phyloP scores from a whole-genome alignment of 1,140 invertebrate genomes.

The Globodera ellingtonae region DNA sequence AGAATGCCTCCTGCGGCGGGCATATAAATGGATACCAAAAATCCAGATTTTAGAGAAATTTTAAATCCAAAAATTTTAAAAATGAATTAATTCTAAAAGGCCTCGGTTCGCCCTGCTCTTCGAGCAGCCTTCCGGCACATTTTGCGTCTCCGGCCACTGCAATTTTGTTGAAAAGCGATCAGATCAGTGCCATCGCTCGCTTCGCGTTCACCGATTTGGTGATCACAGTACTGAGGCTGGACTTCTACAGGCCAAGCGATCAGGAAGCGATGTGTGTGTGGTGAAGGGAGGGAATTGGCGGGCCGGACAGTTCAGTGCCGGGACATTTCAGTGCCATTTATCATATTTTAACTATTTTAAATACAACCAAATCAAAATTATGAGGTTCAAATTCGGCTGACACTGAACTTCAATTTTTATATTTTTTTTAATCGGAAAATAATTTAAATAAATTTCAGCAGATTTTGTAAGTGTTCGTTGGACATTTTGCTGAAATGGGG shows the following conservation, averaged over 20 bases:
- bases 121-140: not conserved
- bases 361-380: too few species aligned
- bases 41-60: too few species aligned
- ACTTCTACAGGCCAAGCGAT: conserved; percentile 30
- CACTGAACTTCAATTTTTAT: too few species aligned
- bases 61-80: too few species aligned
- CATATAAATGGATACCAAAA: too few species aligned
- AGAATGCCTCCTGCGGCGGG: too few species aligned
- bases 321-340: not conserved
- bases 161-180: not conserved
- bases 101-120: not conserved
- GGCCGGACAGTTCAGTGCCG: not conserved
- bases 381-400: too few species aligned
- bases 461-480: conserved; percentile 54
- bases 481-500: conserved; percentile 51
- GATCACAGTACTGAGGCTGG: conserved; percentile 29
- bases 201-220: conserved; percentile 38
- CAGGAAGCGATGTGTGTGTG: not conserved
- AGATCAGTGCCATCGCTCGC: conserved; percentile 9
- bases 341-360: too few species aligned
- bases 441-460: conserved; percentile 23
- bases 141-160: not conserved
- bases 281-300: too few species aligned
- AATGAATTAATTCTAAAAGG: not conserved
- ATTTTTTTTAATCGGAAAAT: too few species aligned